Base-by-base conservation (phyloP, 2,797 vertebrate genomes). In the Harpagifer antarcticus region DNA sequence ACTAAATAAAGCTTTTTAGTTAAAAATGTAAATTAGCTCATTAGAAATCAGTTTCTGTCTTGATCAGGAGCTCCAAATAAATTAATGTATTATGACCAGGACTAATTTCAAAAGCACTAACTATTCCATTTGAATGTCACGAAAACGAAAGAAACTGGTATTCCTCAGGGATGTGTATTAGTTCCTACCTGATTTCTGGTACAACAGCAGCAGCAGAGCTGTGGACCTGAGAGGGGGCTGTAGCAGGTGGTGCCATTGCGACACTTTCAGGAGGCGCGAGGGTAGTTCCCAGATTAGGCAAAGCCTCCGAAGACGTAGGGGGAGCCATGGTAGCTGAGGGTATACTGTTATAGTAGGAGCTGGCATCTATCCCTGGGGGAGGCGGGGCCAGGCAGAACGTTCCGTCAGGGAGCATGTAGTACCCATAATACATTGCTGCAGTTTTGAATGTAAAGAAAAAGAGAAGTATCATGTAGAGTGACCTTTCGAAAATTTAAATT, bases 341-440 rank as follows among this genome's bases (percentile, higher is more conserved):
- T 82, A 97, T 75, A 0, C 91, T 92, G 52, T 74, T 96, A 71
- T 99, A 99, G 92, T 98, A 98, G 9, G 96, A 86, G 20, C 90
- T 92, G 58, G 97, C 95, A 7, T 99, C 98, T 0, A 98, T 95
- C 4, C 96, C 98, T 0, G 97, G 97, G 3, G 98, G 97, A 0
- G 98, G 97, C 0, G 98, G 97, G 0, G 98, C 98, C 52, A 99
- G 91, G 94, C 97, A 98, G 80, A 97, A 99, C 0, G 97, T 96
- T 15, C 98, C 98, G 6, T 99, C 98, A 0, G 98, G 98, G 31
- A 99, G 93, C 97, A 99, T 95, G 89, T 99, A 99, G 92, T 99
- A 99, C 79, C 98, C 98, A 50, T 99, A 99, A 91, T 98, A 99
- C 93, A 99, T 92, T 58, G 97, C 95, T n/a, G 96, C 90, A 81